Conservation (phyloP, 2,113 vertebrate genomes). For the Ranitomeya variabilis region DNA sequence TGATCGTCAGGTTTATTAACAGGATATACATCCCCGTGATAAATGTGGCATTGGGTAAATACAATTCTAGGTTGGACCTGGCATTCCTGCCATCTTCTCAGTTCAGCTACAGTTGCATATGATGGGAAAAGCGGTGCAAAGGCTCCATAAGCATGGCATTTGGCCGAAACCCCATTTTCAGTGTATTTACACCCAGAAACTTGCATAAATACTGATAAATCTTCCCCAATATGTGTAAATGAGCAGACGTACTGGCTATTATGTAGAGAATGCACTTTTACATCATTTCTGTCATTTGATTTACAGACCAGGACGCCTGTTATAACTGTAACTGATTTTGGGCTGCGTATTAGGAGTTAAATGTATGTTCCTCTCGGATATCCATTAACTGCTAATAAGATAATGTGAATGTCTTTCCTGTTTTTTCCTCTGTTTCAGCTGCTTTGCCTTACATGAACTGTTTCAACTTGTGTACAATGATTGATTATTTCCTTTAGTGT, state of each 20-base stretch:
- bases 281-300: background rate
- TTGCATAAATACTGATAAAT: background rate
- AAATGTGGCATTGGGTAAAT: too few relatives aligned
- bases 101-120: too few relatives aligned
- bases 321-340: constrained; percentile 34
- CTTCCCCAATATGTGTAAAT: background rate
- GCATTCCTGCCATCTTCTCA: too few relatives aligned
- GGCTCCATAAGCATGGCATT: too few relatives aligned
- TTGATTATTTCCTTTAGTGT: constrained; percentile 78
- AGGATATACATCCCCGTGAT: too few relatives aligned
- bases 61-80: too few relatives aligned
- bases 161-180: background rate
- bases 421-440: constrained; percentile 82
- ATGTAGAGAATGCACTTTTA: background rate
- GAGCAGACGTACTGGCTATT: background rate
- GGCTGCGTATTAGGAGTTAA: constrained; percentile 73
- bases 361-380: constrained; percentile 80
- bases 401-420: constrained; percentile 85
- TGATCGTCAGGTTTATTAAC: too few relatives aligned
- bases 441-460: constrained; percentile 81
- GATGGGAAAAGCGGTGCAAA: too few relatives aligned
- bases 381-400: constrained; percentile 84
- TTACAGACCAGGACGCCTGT: constrained; percentile 13
- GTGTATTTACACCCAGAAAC: background rate
- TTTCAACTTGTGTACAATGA: constrained; percentile 81